A percentile compares a stretch with the other conserved stretches of the same genome.
Conservation (phyloP, 2,797 vertebrate genomes). For the Arnoldichthys spilopterus region DNA sequence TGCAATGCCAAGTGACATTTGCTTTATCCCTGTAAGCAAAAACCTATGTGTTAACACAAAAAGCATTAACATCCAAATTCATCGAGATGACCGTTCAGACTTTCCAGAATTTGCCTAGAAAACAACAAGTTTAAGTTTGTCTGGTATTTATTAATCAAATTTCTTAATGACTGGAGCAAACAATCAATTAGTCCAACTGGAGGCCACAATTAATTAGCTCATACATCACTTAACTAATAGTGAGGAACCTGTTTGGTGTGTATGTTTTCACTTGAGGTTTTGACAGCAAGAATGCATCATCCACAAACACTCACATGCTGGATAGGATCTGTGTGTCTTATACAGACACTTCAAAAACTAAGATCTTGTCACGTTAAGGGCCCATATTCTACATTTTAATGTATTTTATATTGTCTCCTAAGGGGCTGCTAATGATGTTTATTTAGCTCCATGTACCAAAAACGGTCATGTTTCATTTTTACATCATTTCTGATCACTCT, state of each 20-base stretch:
- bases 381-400: too few relatives aligned
- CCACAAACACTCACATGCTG: not conserved
- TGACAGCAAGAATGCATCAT: slow-evolving; percentile 1
- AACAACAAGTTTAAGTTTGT: not conserved
- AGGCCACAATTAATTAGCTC: slow-evolving; percentile 17
- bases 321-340: not conserved
- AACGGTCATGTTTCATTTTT: too few relatives aligned
- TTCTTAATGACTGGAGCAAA: slow-evolving; percentile 1
- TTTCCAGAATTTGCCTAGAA: not conserved
- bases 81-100: not conserved
- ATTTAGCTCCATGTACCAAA: too few relatives aligned
- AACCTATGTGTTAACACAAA: not conserved
- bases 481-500: too few relatives aligned
- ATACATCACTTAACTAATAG: slow-evolving; percentile 2
- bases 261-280: not conserved
- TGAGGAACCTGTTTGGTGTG: not conserved
- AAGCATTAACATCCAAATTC: not conserved
- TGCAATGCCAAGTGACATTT: not conserved
- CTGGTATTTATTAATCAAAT: slow-evolving; percentile 1
- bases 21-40: not conserved
- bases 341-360: not conserved
- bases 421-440: too few relatives aligned
- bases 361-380: too few relatives aligned
- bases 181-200: slow-evolving; percentile 18
- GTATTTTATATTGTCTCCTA: too few relatives aligned